phyloP scores from a whole-genome alignment of 1,140 invertebrate genomes.

The Ylistrum balloti region DNA sequence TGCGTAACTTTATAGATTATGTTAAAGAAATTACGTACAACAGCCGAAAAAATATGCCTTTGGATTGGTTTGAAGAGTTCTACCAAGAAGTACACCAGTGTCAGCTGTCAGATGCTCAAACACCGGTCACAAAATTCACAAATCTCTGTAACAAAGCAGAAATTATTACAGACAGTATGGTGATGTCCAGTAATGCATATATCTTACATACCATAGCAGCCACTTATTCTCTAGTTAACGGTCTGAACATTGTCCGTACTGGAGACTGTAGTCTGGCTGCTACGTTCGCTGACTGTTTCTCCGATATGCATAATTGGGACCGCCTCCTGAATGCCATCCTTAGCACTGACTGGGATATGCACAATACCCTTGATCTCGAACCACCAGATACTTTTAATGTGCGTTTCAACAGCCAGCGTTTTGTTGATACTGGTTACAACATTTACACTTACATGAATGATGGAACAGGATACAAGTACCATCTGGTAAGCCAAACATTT shows the following conservation, averaged over 20 bases:
- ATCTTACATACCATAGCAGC: conserved; percentile 79
- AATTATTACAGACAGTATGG: conserved; percentile 42
- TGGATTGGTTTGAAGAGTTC: conserved; percentile 83
- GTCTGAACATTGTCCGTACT: conserved; percentile 65
- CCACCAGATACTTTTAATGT: conserved; percentile 55
- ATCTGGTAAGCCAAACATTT: conserved; percentile 44
- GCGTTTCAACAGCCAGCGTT: conserved; percentile 68
- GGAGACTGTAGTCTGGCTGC: not conserved
- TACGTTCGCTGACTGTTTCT: conserved; percentile 54
- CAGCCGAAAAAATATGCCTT: conserved; percentile 79
- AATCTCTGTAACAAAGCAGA: conserved; percentile 49
- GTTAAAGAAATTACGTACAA: conserved; percentile 72
- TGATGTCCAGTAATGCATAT: conserved; percentile 65
- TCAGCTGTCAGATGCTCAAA: conserved; percentile 64
- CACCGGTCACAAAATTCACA: conserved; percentile 69
- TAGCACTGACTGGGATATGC: conserved; percentile 43
- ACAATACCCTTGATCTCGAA: conserved; percentile 5
- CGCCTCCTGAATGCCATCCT: conserved; percentile 55
- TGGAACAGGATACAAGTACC: not conserved
- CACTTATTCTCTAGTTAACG: conserved; percentile 77
- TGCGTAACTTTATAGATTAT: conserved; percentile 82
- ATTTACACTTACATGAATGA: conserved; percentile 48
- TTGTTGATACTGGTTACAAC: conserved; percentile 67
- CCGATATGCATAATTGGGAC: conserved; percentile 41
- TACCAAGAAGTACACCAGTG: conserved; percentile 82